A percentile compares a stretch with the other conserved stretches of the same genome.
Conservation (phyloP, 1,140 invertebrate genomes). For the Phymorhynchus buccinoides region DNA sequence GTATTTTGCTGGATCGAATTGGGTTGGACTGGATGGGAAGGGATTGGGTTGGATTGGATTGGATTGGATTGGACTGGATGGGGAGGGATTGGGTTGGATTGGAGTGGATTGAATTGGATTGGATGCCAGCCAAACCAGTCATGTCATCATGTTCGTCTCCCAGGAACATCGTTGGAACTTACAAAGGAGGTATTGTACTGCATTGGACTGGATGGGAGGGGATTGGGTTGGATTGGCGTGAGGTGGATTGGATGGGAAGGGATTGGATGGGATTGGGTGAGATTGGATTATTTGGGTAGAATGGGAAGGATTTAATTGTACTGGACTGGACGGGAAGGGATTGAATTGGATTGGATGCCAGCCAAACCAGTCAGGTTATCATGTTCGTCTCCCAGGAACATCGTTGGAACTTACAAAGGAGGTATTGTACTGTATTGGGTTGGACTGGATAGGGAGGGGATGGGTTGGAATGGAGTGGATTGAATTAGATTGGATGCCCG, state of each 20-base stretch:
- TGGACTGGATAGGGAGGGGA: constrained; percentile 1
- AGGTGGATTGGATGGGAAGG: not conserved
- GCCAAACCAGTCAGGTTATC: too few species aligned
- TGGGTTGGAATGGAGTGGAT: not conserved
- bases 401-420: too few species aligned
- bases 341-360: too few species aligned
- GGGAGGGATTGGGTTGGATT: constrained; percentile 1
- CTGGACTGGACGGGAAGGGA: too few species aligned
- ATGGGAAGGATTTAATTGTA: too few species aligned
- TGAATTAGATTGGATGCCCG: not conserved
- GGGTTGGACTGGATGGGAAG: not conserved
- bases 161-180: too few species aligned
- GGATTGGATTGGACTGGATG: constrained; percentile 2
- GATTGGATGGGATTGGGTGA: too few species aligned
- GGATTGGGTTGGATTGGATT: constrained; percentile 10
- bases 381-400: too few species aligned
- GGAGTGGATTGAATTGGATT: not conserved
- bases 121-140: not conserved
- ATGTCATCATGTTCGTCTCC: too few species aligned
- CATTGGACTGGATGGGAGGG: not conserved
- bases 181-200: not conserved
- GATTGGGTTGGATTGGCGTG: not conserved
- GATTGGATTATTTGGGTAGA: too few species aligned
- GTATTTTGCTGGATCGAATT: not conserved
- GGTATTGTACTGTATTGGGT: constrained; percentile 5